These are phyloP conservation scores for Melanocharis versteri DNA, from an alignment of 2,113 vertebrate genomes.

Conservation along the genomic window DNA sequence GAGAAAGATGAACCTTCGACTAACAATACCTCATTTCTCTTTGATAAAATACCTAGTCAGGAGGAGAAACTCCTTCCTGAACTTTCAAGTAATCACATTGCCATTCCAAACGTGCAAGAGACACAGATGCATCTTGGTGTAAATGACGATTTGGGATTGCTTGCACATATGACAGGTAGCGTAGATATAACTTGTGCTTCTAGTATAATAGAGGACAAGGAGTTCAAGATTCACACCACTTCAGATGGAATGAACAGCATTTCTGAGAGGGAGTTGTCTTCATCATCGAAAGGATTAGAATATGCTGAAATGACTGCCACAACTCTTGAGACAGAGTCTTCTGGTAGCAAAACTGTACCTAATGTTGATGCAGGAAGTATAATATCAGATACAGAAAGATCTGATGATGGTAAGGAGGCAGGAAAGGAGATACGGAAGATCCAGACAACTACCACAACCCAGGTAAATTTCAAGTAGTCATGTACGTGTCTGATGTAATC, in stretches of 20 bases:
- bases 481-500: not conserved
- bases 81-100: slow-evolving; percentile 80
- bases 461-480: slow-evolving; percentile 73
- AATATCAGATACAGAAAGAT: slow-evolving; percentile 91
- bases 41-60: slow-evolving; percentile 78
- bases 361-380: slow-evolving; percentile 77
- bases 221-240: slow-evolving; percentile 85
- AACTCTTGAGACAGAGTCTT: slow-evolving; percentile 71
- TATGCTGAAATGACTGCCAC: slow-evolving; percentile 75
- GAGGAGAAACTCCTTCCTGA: slow-evolving; percentile 85
- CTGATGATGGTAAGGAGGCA: slow-evolving; percentile 92
- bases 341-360: slow-evolving; percentile 69
- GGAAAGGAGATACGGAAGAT: slow-evolving; percentile 95
- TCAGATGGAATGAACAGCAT: slow-evolving; percentile 77
- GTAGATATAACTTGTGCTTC: slow-evolving; percentile 83
- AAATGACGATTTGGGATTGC: slow-evolving; percentile 83
- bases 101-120: slow-evolving; percentile 79
- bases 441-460: slow-evolving; percentile 94
- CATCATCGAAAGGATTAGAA: slow-evolving; percentile 72
- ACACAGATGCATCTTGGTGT: slow-evolving; percentile 80
- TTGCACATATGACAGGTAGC: slow-evolving; percentile 81
- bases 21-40: slow-evolving; percentile 83
- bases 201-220: slow-evolving; percentile 82
- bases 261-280: slow-evolving; percentile 73
- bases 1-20: slow-evolving; percentile 92